Base-by-base conservation (phyloP, 2,797 vertebrate genomes). In the Poeciliopsis gracilis region DNA sequence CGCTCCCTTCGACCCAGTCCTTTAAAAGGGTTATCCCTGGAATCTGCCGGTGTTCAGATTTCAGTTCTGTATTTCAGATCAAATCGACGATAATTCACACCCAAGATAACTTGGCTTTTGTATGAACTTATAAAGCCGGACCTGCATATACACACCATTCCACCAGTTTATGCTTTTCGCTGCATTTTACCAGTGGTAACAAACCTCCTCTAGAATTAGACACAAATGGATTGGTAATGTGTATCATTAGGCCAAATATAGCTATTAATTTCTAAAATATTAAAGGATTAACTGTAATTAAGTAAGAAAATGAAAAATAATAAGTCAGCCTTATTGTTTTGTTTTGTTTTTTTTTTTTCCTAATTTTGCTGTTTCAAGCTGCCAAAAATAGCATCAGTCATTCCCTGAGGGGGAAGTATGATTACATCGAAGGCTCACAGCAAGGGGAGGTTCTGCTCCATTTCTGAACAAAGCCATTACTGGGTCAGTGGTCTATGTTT, bases 401-500 rank as follows among this genome's bases (percentile, higher is more conserved):
- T 51, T 84, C 86, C 84, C 88, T 78, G 45, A 51, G 79, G 88
- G 84, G 53, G 80, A 82, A 76, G 85, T 92, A 87, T 90, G 90
- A 94, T 93, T 94, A 94, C 82, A 88, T 88, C 77, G 86, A 85
- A 89, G 63, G 76, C 47, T 79, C 82, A 82, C 59, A 86, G 77
- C 75, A 30, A 61, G 87, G 72, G 71, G 76, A 70, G 78, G 69
- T 51, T 86, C 49, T 72, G 76, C 67, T 91, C 82, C 72, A 88
- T 92, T 91, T 92, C 79, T 81, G 46, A 78, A 79, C 88, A 75
- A 86, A 78, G 77, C 81, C 38, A 83, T 86, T 79, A 88, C 57
- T 72, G 36, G 79, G 86, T 84, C 86, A 87, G 72, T 82, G 77
- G 84, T 84, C 77, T 81, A 72, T 51, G 78, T 87, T 89, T 90